Percentiles rank a stretch among this genome's conserved stretches.
These are phyloP conservation scores for Sycophila sp. DNA, from an alignment of 1,140 invertebrate species.

Conservation along the genomic window DNA sequence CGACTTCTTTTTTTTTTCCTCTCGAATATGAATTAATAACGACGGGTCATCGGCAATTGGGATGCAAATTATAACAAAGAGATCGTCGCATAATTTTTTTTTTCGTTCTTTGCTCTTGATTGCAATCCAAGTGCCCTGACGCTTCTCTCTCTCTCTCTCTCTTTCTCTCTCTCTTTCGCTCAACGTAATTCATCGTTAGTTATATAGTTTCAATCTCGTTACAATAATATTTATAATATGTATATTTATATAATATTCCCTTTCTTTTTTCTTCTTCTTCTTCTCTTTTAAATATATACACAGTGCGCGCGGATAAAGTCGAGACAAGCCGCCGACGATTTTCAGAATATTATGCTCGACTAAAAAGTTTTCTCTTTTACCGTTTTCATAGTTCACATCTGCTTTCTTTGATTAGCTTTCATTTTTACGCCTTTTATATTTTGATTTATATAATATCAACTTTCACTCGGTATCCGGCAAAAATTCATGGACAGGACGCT, in stretches of 20 bases:
- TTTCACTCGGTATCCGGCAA: background rate
- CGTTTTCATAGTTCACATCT: background rate
- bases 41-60: conserved; percentile 56
- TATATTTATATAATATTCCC: conserved; percentile 51
- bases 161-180: too few species aligned
- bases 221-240: conserved; percentile 54
- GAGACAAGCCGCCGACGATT: conserved; percentile 45
- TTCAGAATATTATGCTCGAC: background rate
- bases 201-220: conserved; percentile 55
- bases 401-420: background rate
- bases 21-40: conserved; percentile 60
- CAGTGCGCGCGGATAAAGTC: conserved; percentile 51
- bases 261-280: conserved; percentile 49
- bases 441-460: background rate
- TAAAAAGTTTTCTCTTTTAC: conserved; percentile 6
- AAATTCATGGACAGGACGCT: background rate
- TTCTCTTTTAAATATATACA: conserved; percentile 57
- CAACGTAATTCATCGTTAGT: conserved; percentile 57
- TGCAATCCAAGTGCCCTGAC: conserved; percentile 58
- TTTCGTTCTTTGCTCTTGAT: conserved; percentile 36
- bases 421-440: background rate
- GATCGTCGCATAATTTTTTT: conserved; percentile 42
- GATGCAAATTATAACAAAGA: conserved; percentile 54
- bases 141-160: too few species aligned
- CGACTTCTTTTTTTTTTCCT: conserved; percentile 55